Evolutionary conservation across 1,140 invertebrate genomes (phyloP), one percentile per base, ranked within the genome.

Genomic region (Dinoponera quadriceps): DNA sequence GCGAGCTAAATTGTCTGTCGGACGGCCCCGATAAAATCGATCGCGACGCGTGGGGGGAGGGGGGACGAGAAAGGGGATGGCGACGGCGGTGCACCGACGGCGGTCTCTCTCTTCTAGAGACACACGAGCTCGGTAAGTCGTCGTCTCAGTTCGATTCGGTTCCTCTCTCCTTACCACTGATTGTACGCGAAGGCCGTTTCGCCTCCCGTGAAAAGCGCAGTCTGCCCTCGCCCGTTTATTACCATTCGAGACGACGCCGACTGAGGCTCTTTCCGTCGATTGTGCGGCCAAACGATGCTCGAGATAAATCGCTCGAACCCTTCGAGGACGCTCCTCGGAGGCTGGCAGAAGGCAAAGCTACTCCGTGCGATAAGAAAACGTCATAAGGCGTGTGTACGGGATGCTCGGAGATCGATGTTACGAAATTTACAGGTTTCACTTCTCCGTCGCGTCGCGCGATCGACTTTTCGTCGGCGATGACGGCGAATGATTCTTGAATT

Each of bases 231-330:
- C 68, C 54, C 86, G 55, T 87, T 87, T 87, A 87, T 87, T 87
- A 75, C 81, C 73, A 62, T 87, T 82, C 81, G 73, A 69, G 68
- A 87, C 86, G 71, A 82, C 57, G 69, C 73, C 57, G 62, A 20
- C 73, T 49, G 62, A 20, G 60, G 62, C 27, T 80, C 85, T 84
- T 86, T 73, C 74, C 73, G 63, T 68, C 81, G 85, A 84, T 87
- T 73, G 54, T 72, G 38, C 68, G 48, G 65, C 25, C 60, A 74
- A 73, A 66, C 68, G 71, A 80, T 80, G 75, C 75, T 80, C 65
- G 55, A 71, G 84, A 87, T 87, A 86, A 86, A 86, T 86, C 84
- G 66, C 27, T 73, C 49, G 84, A 48, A 60, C 69, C 65, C 51
- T 80, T 22, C 65, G 65, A 48, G 65, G 75, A 80, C 65, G 65